Evolutionary conservation across 2,797 vertebrate genomes (phyloP), one percentile per base, ranked within the genome.

Genomic region (Alectoris magna): DNA sequence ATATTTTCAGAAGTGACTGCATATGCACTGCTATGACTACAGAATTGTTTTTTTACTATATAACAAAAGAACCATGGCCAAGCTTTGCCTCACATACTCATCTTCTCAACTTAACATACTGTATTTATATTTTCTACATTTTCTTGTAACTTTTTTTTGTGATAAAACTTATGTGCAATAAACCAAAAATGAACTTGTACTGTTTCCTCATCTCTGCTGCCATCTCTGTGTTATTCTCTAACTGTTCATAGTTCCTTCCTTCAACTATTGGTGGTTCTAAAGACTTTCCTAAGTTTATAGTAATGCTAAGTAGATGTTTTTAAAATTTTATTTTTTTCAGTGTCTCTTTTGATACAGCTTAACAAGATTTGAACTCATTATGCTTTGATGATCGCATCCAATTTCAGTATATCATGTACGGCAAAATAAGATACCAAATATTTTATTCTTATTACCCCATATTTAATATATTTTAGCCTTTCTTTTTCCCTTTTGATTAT

Each of bases 131-230:
- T 63, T 90, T 77, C 60, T 71, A 46, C 60, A 72, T 87, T 94
- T 96, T 94, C 83, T 44, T 94, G 46, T 19, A 87, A 69, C 11
- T 51, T 34, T 88, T 88, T 34, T 94, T 94, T 86, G 75, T 77
- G 84, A 16, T n/a, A 51, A 77, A 69, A 58, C 72, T 83, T 67
- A 36, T 26, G 53, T 80, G 69, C 23, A 80, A 75, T 84, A 91
- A 82, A 71, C 63, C 14, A 87, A 89, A 80, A 77, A 74, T 55
- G 34, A 87, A 79, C 13, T 91, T 93, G 38, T 0, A 8, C 27
- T 27, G 3, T 82, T 90, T 90, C 70, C 74, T 86, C 26, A 38
- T 63, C 88, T 84, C 51, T 93, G 29, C 44, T 76, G 23, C 38
- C 87, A 8, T 58, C 39, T 82, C 53, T 91, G 38, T 81, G 39